Conservation (phyloP, 64 coral and sea anemone genomes). For the Platygyra sinensis region DNA sequence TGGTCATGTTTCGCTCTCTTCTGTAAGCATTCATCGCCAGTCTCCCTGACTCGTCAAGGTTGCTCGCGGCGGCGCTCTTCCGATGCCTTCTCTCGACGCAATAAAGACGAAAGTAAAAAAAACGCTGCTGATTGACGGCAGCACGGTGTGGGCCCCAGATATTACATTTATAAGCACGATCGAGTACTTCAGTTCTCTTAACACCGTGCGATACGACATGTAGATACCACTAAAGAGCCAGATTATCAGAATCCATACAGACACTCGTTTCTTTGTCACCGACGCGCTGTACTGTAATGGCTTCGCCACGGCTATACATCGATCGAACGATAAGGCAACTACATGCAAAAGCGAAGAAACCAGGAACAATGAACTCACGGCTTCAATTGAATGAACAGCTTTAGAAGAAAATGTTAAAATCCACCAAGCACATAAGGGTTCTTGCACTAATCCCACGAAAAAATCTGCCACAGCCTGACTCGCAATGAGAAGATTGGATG, state of each 20-base stretch:
- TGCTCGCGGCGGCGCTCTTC: neutral
- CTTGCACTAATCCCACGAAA: conserved; percentile 62
- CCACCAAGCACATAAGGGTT: conserved; percentile 74
- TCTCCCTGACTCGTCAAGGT: conserved; percentile 56
- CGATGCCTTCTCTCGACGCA: conserved; percentile 33
- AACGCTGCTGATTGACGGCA: conserved; percentile 57
- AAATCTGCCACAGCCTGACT: conserved; percentile 82
- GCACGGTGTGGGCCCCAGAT: conserved; percentile 66
- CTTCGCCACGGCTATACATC: too few species aligned
- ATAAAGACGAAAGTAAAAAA: conserved; percentile 58
- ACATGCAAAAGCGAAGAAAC: too few species aligned
- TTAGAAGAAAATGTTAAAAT: conserved; percentile 68
- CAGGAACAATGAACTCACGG: too few species aligned
- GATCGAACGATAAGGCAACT: too few species aligned
- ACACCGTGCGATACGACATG: too few species aligned
- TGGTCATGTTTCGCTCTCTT: conserved; percentile 68
- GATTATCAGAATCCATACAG: too few species aligned
- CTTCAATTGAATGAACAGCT: neutral
- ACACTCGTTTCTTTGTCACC: too few species aligned
- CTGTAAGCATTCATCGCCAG: conserved; percentile 70
- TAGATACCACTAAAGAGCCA: too few species aligned
- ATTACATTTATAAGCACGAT: conserved; percentile 34
- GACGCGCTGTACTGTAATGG: too few species aligned
- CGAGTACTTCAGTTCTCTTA: neutral
- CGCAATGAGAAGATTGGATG: conserved; percentile 63